Conservation (phyloP, 2,113 vertebrate genomes). For the Toxotes chatareus region DNA sequence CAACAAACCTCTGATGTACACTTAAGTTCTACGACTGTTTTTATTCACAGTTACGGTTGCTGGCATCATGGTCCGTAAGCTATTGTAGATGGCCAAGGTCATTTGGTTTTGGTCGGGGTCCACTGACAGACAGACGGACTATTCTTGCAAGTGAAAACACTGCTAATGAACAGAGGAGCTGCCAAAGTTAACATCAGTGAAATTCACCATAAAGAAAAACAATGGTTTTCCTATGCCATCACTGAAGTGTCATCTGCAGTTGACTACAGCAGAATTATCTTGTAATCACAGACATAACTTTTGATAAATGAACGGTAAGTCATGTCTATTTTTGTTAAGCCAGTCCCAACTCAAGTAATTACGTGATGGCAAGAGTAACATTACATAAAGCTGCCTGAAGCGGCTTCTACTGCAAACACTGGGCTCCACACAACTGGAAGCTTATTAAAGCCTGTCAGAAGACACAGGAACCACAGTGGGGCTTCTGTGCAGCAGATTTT, state of each 20-base stretch:
- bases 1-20: slow-evolving; percentile 83
- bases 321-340: slow-evolving; percentile 75
- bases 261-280: slow-evolving; percentile 66
- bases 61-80: slow-evolving; percentile 70
- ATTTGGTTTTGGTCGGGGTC: slow-evolving; percentile 82
- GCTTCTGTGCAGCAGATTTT: slow-evolving; percentile 62
- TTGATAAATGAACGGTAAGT: slow-evolving; percentile 72
- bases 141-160: slow-evolving; percentile 78
- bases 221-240: slow-evolving; percentile 54
- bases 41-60: slow-evolving; percentile 86
- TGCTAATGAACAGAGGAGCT: slow-evolving; percentile 76
- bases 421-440: slow-evolving; percentile 51
- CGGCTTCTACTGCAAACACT: slow-evolving; percentile 57
- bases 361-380: slow-evolving; percentile 67
- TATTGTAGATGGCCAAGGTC: slow-evolving; percentile 83
- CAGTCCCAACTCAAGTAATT: slow-evolving; percentile 69
- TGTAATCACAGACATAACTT: slow-evolving; percentile 71
- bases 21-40: slow-evolving; percentile 79
- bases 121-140: slow-evolving; percentile 64
- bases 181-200: slow-evolving; percentile 72
- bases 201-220: slow-evolving; percentile 53
- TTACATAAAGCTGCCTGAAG: slow-evolving; percentile 64
- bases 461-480: slow-evolving; percentile 60
- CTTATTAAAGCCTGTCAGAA: slow-evolving; percentile 64
- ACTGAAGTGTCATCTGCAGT: slow-evolving; percentile 67